phyloP scores from a whole-genome alignment of 2,113 vertebrate species.

The Nannobrachium achirus region DNA sequence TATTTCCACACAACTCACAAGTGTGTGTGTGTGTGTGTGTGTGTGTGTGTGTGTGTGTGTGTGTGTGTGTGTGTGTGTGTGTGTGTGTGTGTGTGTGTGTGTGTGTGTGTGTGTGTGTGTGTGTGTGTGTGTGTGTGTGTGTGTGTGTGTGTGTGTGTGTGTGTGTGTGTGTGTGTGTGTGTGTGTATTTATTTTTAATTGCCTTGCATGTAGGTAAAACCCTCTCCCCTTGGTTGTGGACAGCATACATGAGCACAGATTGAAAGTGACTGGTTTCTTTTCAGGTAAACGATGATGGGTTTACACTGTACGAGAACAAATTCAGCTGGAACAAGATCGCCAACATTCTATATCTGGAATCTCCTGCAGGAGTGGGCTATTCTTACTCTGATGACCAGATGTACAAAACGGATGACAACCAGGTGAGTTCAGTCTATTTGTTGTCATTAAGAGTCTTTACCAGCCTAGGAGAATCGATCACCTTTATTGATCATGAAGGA shows the following conservation, averaged over 20 bases:
- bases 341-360: constrained; percentile 80
- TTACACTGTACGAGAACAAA: constrained; percentile 75
- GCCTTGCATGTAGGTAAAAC: background rate
- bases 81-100: no score
- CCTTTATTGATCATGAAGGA: no score
- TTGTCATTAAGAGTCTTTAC: no score
- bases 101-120: no score
- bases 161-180: no score
- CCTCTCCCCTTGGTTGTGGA: background rate
- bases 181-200: background rate
- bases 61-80: no score
- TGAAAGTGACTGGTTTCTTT: constrained; percentile 1
- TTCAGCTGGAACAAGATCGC: constrained; percentile 82
- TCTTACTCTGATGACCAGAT: constrained; percentile 76
- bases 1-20: no score
- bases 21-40: no score
- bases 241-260: background rate
- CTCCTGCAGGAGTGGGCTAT: constrained; percentile 83
- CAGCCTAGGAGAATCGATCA: no score
- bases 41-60: no score
- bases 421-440: constrained; percentile 63
- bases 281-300: constrained; percentile 76
- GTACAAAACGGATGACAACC: constrained; percentile 75
- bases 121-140: no score
- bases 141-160: no score